Evolutionary conservation across 2,888 invertebrate genomes (phyloP).

Genomic region (Elysia crispata): DNA sequence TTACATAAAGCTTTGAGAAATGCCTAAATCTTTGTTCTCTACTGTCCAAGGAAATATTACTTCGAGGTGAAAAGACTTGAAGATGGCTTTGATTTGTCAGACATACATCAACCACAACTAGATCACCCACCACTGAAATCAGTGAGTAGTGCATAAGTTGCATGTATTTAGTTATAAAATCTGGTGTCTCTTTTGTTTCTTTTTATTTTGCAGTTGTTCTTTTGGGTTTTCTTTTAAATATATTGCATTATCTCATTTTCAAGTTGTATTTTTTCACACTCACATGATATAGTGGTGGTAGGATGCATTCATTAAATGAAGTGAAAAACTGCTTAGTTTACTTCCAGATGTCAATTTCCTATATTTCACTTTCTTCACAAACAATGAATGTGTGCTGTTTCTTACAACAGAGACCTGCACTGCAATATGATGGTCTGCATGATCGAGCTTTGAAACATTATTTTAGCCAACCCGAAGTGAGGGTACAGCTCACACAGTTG

Average conservation of each 20-base stretch:
- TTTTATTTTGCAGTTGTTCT: neutral
- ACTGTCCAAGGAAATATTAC: conserved; percentile 72
- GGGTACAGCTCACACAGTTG: conserved; percentile 70
- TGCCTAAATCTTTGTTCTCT: too few species aligned
- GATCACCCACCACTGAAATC: conserved; percentile 75
- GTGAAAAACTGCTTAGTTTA: too few species aligned
- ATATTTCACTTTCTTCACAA: too few species aligned
- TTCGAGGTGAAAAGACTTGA: conserved; percentile 75
- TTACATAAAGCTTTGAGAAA: too few species aligned
- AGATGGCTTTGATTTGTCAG: conserved; percentile 76
- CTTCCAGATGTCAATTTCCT: too few species aligned
- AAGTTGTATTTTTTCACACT: too few species aligned
- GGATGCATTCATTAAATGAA: too few species aligned
- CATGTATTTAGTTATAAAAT: neutral
- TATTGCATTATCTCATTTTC: too few species aligned
- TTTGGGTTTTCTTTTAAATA: neutral
- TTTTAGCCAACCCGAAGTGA: conserved; percentile 70
- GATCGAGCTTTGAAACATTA: conserved; percentile 75
- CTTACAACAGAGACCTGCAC: conserved; percentile 65
- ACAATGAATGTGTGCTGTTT: neutral
- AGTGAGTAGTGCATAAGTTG: conserved; percentile 59
- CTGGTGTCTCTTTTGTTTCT: neutral
- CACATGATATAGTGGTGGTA: too few species aligned
- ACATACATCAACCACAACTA: conserved; percentile 69
- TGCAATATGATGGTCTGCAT: conserved; percentile 74